Conservation (phyloP, 2,888 invertebrate species). For the Himalopsyche kuldschensis region DNA sequence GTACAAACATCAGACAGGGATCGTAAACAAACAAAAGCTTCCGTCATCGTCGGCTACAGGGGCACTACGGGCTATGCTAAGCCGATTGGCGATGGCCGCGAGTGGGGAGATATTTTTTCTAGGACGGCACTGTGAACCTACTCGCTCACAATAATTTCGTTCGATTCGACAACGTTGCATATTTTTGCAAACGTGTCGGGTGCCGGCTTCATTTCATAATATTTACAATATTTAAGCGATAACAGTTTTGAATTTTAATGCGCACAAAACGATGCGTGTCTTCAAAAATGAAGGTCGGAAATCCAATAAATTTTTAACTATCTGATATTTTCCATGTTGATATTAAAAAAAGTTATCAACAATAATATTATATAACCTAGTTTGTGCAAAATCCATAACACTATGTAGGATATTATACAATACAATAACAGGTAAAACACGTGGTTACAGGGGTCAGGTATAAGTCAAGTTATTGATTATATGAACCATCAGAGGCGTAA, state of each 20-base stretch:
- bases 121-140: background rate
- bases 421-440: too few species aligned
- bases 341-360: too few species aligned
- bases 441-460: too few species aligned
- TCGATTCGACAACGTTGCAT: background rate
- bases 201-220: background rate
- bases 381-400: too few species aligned
- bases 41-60: slow-evolving; percentile 24
- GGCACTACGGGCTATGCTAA: background rate
- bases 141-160: background rate
- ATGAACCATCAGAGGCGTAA: too few species aligned
- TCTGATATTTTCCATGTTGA: too few species aligned
- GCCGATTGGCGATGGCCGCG: background rate
- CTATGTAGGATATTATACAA: too few species aligned
- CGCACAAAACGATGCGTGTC: background rate
- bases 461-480: too few species aligned
- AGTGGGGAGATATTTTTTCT: background rate
- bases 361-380: too few species aligned
- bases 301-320: too few species aligned
- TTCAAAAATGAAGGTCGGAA: background rate
- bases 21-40: slow-evolving; percentile 38
- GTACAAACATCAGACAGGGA: slow-evolving; percentile 32
- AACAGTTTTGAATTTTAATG: background rate
- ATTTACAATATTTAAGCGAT: background rate
- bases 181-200: background rate